A percentile compares a stretch with the other conserved stretches of the same genome.
Conservation (phyloP, 2,797 vertebrate species). For the Notolepis coatsorum region DNA sequence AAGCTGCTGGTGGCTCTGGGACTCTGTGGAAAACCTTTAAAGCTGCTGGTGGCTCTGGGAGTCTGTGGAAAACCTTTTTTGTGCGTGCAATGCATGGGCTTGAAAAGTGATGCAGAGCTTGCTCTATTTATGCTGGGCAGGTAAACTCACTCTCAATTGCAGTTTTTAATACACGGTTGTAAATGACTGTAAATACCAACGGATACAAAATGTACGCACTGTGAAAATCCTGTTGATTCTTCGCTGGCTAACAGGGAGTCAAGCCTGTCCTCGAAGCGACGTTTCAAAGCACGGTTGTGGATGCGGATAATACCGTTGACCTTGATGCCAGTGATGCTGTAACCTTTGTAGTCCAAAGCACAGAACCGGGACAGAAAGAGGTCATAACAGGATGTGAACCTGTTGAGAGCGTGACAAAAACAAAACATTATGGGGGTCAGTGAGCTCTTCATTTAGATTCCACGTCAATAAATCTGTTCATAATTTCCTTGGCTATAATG, state of each 20-base stretch:
- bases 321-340: conserved; percentile 80
- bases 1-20: too few species aligned
- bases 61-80: too few species aligned
- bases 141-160: too few species aligned
- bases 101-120: too few species aligned
- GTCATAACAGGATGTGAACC: conserved; percentile 86
- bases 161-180: too few species aligned
- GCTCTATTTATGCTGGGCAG: too few species aligned
- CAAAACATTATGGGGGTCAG: conserved; percentile 1
- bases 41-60: too few species aligned
- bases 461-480: neutral
- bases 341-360: conserved; percentile 77
- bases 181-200: neutral
- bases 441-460: neutral
- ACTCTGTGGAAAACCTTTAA: too few species aligned
- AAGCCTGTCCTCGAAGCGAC: conserved; percentile 88
- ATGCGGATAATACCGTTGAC: conserved; percentile 83
- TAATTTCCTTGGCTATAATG: neutral
- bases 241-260: conserved; percentile 75
- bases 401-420: conserved; percentile 46
- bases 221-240: conserved; percentile 52
- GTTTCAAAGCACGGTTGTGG: conserved; percentile 83
- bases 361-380: conserved; percentile 86
- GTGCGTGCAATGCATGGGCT: too few species aligned
- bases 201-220: conserved; percentile 64